Evolutionary conservation across 2,888 invertebrate genomes (phyloP), one percentile per base, ranked within the genome.

Genomic region (Hirtodrosophila trivittata): DNA sequence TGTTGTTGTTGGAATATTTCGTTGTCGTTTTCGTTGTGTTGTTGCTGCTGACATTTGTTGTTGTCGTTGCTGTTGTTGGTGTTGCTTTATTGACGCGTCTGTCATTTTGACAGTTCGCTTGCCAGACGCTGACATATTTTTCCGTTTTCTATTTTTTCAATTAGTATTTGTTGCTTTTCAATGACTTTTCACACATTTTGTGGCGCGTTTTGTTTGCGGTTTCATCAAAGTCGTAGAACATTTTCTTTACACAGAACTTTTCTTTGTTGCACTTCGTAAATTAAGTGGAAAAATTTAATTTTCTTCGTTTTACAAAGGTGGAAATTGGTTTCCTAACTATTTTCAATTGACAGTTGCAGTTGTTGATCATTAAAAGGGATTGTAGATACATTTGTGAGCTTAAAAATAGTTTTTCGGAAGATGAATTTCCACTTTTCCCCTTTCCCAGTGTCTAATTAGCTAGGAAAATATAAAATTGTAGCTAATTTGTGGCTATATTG

Each of bases 101-200:
- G 80, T 85, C 87, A 88, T 77, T 66, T 75, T 78, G 83, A 86
- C 84, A 87, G 77, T 82, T 84, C 84, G 87, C 70, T 68, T 84
- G 88, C 78, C 85, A 75, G 67, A 66, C 63, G 69, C 76, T 70
- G 85, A 78, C 66, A 67, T 74, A 70, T 64, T 68, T 55, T 59
- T 63, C 5, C 9, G 3, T 10, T 12, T 13, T 13, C 5, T 37
- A 51, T 49, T 63, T 84, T 69, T 73, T 47, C 52, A 58, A 62
- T 75, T 66, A 73, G 56, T 57, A 45, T 51, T 63, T 59, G 54
- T 56, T 58, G 64, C 66, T 71, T 70, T 62, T 69, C 57, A 70
- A 26, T 43, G 62, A 45, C n/a, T 50, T 60, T 66, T 77, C 75
- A 77, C 75, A 69, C 69, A 77, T 66, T 66, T 64, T 58, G 42